A percentile compares a stretch with the other conserved stretches of the same genome.
phyloP scores from a whole-genome alignment of 2,113 vertebrate genomes.

The Crotalus viridis region DNA sequence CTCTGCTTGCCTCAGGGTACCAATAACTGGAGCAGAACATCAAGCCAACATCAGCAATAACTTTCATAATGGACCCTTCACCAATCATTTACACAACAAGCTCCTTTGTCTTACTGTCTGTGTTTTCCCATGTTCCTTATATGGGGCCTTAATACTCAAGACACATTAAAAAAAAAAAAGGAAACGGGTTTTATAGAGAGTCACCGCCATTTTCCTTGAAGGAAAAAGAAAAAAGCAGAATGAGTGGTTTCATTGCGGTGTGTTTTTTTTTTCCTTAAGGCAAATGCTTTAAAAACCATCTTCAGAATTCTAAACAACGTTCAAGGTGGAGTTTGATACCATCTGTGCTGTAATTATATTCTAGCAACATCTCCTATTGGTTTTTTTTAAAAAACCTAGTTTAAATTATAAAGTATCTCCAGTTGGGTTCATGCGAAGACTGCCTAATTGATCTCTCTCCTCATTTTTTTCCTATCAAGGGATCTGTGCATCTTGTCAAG shows the following conservation, averaged over 20 bases:
- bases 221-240: background rate
- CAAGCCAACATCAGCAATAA: conserved; percentile 8
- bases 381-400: background rate
- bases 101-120: background rate
- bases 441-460: background rate
- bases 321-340: background rate
- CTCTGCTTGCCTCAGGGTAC: conserved; percentile 7
- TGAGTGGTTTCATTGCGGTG: background rate
- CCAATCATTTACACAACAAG: background rate
- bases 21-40: conserved; percentile 8
- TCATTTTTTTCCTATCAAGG: background rate
- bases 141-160: background rate
- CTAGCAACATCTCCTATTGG: background rate
- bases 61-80: conserved; percentile 6
- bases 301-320: background rate
- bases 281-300: background rate
- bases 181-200: background rate
- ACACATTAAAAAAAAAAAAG: background rate
- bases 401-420: background rate
- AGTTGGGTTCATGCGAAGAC: background rate
- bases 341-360: background rate
- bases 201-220: background rate
- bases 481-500: background rate
- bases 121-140: background rate
- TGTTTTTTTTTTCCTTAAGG: background rate